A percentile compares a stretch with the other conserved stretches of the same genome.
These are phyloP conservation scores for Spilogale gracilis DNA, from an alignment of 2,113 vertebrate genomes.

Conservation along the genomic window DNA sequence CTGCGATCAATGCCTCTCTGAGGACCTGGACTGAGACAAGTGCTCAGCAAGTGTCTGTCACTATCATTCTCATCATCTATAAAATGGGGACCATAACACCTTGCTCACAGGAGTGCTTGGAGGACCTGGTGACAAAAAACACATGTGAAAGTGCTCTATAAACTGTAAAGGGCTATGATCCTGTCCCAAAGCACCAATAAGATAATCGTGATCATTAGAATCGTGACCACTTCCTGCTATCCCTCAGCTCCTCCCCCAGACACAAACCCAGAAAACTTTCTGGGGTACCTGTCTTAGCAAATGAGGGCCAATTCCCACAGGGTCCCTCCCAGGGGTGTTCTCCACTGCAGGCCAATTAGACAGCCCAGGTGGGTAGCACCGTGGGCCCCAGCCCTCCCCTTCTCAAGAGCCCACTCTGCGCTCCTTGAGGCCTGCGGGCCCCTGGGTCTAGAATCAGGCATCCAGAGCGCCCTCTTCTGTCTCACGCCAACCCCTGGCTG, in stretches of 20 bases:
- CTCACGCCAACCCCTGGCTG: too few species aligned
- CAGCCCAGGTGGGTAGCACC: not conserved
- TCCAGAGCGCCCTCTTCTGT: not conserved
- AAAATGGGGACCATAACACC: not conserved
- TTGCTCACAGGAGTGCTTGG: not conserved
- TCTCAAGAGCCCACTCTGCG: not conserved
- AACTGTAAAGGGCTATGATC: not conserved
- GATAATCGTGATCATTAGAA: not conserved
- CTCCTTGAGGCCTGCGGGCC: not conserved
- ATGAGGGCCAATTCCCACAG: not conserved
- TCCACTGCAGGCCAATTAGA: slow-evolving; percentile 22
- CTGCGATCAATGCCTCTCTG: not conserved
- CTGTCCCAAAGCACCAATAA: not conserved
- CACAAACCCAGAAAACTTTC: not conserved
- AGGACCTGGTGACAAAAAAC: not conserved
- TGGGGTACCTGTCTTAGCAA: not conserved
- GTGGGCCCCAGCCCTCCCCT: not conserved
- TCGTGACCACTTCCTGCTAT: not conserved
- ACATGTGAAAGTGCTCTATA: not conserved
- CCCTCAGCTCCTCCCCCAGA: not conserved
- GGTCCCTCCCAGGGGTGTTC: not conserved
- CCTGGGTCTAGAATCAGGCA: not conserved
- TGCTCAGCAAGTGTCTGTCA: not conserved
- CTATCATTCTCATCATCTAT: not conserved
- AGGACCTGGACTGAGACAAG: not conserved